Base-by-base conservation (phyloP, 1,140 invertebrate species). In the Coptotermes formosanus region DNA sequence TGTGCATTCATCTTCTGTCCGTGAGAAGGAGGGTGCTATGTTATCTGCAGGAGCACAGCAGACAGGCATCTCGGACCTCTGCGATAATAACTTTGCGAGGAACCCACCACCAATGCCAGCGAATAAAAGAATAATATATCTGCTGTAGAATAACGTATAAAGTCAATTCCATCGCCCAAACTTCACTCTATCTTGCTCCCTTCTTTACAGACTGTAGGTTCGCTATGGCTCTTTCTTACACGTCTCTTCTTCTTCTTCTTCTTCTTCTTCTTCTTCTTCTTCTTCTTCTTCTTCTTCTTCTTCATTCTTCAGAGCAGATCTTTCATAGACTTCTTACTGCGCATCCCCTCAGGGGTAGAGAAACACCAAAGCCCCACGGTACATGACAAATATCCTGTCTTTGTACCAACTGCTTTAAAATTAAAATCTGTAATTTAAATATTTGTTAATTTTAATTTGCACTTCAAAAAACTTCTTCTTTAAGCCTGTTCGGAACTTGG, bases 51-150 rank as follows among this genome's bases (percentile, higher is more conserved):
- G 59, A 64, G 59, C 21, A 64, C 59, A 64, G 59, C 19, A 64
- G 59, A 64, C 59, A 64, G 21, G 59, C 21, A 23, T 19, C 21
- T 64, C 59, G 64, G 64, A 75, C 64, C 64, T 30, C 11, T 16
- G 64, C 64, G 64, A 75, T 75, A 75, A 75, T 75, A 75, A 75
- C 25, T 75, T 75, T n/a, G 64, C 64, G 25, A 75, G 64, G n/a
- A 75, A 75, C 64, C 64, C 7, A 75, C 59, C 59, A 75, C 64
- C 64, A 30, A n/a, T 75, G 14, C 25, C 16, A 75, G 64, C 64
- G 16, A 75, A 75, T 75, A 75, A 75, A 75, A 75, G 64, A 75
- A 75, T 75, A 75, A 75, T 75, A 75, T 75, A 75, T 38, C 38
- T 75, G 64, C 64, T 30, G 25, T 8, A 75, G 64, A 75, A 75